phyloP scores from a whole-genome alignment of 2,113 vertebrate genomes.

The Reinhardtius hippoglossoides region DNA sequence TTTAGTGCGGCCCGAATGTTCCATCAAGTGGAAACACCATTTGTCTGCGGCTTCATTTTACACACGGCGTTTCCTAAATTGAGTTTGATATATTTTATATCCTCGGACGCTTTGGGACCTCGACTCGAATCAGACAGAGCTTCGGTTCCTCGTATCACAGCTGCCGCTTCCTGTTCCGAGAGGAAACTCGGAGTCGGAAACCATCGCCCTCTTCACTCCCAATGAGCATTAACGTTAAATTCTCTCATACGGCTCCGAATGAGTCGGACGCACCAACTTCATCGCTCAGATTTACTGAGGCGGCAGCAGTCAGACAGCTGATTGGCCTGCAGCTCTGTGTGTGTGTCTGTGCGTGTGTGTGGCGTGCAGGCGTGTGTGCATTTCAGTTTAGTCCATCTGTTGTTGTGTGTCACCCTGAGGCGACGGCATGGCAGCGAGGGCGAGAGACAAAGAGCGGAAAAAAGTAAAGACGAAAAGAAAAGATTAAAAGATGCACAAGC shows the following conservation, averaged over 20 bases:
- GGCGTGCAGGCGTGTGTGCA: too few relatives aligned
- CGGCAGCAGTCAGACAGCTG: conserved; percentile 72
- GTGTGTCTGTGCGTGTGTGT: conserved; percentile 6
- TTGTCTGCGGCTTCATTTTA: not conserved
- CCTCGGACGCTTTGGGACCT: not conserved
- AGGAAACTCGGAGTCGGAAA: not conserved
- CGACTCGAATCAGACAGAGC: too few relatives aligned
- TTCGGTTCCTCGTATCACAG: not conserved
- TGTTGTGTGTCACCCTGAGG: conserved; percentile 58
- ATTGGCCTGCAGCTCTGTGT: conserved; percentile 63
- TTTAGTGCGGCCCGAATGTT: not conserved
- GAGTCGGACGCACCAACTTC: conserved; percentile 10
- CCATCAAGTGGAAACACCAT: not conserved
- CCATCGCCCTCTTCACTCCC: not conserved
- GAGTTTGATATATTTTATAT: not conserved
- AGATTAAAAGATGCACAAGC: conserved; percentile 53
- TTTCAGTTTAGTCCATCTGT: conserved; percentile 62
- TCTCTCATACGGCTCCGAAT: not conserved
- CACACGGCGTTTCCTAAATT: not conserved
- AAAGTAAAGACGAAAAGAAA: conserved; percentile 38
- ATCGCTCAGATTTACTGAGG: conserved; percentile 33
- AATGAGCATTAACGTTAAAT: conserved; percentile 30
- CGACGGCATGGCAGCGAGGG: conserved; percentile 44
- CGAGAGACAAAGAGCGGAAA: conserved; percentile 25
- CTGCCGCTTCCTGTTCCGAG: too few relatives aligned